Percentiles rank a stretch among this genome's conserved stretches.
These are phyloP conservation scores for Tetramorium simillimum DNA, from an alignment of 1,140 invertebrate species.

Conservation along the genomic window DNA sequence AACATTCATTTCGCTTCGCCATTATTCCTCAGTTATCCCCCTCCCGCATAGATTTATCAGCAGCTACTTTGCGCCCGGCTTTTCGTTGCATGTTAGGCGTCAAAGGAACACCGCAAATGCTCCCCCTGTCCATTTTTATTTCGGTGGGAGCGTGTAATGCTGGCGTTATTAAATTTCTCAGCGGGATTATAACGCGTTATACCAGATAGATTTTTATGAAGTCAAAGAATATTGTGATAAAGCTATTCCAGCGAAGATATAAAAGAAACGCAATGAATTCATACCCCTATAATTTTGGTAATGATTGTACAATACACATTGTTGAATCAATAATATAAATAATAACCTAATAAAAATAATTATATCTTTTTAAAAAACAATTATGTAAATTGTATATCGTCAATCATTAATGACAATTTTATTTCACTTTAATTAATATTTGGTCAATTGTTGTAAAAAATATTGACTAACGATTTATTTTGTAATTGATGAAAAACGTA, in stretches of 20 bases:
- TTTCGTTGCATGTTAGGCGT: slow-evolving; percentile 54
- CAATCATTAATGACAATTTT: neutral
- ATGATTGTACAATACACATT: neutral
- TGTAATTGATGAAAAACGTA: neutral
- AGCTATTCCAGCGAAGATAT: neutral
- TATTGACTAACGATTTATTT: neutral
- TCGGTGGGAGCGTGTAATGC: slow-evolving; percentile 24
- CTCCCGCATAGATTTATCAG: slow-evolving; percentile 50
- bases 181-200: slow-evolving; percentile 19
- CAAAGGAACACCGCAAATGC: slow-evolving; percentile 61
- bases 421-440: neutral
- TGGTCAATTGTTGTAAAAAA: neutral
- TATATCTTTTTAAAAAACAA: neutral
- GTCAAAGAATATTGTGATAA: slow-evolving; percentile 17
- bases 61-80: slow-evolving; percentile 50
- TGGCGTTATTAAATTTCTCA: slow-evolving; percentile 27
- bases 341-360: neutral
- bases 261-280: neutral
- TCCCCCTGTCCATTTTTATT: slow-evolving; percentile 30
- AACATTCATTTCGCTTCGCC: slow-evolving; percentile 53
- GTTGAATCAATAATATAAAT: neutral
- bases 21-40: slow-evolving; percentile 50
- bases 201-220: neutral
- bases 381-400: neutral
- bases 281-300: neutral